Evolutionary conservation across 2,888 invertebrate species (phyloP).

Genomic region (Tachina lurida): DNA sequence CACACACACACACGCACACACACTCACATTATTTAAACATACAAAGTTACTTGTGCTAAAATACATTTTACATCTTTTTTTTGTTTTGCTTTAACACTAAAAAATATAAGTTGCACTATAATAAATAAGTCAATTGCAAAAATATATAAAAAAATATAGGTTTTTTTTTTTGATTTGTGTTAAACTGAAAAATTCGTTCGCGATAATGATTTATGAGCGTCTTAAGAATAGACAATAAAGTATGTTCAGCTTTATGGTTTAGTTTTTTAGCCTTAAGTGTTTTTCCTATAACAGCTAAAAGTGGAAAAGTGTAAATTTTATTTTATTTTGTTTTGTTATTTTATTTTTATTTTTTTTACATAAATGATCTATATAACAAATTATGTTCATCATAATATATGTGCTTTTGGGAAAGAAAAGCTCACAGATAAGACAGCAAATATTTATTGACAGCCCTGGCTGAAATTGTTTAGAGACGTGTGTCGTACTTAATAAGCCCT

Average conservation of each 20-base stretch:
- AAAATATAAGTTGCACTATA: conserved; percentile 63
- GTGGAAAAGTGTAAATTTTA: conserved; percentile 62
- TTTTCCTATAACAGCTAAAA: conserved; percentile 59
- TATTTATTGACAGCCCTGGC: conserved; percentile 18
- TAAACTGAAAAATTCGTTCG: conserved; percentile 56
- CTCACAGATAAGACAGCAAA: not conserved
- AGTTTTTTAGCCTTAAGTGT: conserved; percentile 59
- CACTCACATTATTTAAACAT: not conserved
- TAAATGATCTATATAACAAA: conserved; percentile 53
- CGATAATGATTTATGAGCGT: conserved; percentile 64
- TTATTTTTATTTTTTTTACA: not conserved
- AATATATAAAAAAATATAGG: conserved; percentile 3
- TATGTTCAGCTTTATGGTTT: conserved; percentile 30
- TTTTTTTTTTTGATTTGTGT: conserved; percentile 25
- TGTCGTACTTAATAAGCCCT: conserved; percentile 10
- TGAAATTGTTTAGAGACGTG: conserved; percentile 9
- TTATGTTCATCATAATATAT: conserved; percentile 37
- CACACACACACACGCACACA: not conserved
- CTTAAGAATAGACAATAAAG: conserved; percentile 66
- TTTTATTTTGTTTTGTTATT: conserved; percentile 11
- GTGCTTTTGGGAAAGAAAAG: not conserved
- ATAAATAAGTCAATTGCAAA: conserved; percentile 71
- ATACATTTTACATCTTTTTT: not conserved
- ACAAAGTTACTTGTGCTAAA: conserved; percentile 24
- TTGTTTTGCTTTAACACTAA: conserved; percentile 56